Evolutionary conservation across 1,140 invertebrate genomes (phyloP).

Genomic region (Batillaria attramentaria): DNA sequence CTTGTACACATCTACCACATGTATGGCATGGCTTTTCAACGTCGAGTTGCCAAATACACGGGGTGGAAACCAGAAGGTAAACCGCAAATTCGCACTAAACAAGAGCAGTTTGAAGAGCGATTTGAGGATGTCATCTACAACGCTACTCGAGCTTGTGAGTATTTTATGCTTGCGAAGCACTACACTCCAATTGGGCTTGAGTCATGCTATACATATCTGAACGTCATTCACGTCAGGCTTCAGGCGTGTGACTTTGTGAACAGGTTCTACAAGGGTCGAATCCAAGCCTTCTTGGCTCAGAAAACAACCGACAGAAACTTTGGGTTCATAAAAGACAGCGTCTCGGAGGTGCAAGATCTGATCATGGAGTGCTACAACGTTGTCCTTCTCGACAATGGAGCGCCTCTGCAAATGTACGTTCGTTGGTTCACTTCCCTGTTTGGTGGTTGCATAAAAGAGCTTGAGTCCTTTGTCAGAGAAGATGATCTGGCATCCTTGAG

Average conservation of each 20-base stretch:
- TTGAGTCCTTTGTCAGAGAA: slow-evolving; percentile 16
- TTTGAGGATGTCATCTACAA: slow-evolving; percentile 20
- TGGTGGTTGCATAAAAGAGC: slow-evolving; percentile 3
- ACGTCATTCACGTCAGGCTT: slow-evolving; percentile 41
- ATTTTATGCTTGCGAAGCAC: slow-evolving; percentile 32
- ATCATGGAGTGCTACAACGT: slow-evolving; percentile 42
- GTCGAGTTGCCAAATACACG: slow-evolving; percentile 29
- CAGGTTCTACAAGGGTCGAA: slow-evolving; percentile 15
- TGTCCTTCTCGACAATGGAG: slow-evolving; percentile 18
- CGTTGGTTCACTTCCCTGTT: slow-evolving; percentile 36
- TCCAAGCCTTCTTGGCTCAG: slow-evolving; percentile 6
- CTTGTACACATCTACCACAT: slow-evolving; percentile 47
- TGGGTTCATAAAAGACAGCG: slow-evolving; percentile 34
- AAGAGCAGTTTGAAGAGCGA: slow-evolving; percentile 7
- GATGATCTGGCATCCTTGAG: slow-evolving; percentile 31
- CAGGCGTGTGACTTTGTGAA: slow-evolving; percentile 36
- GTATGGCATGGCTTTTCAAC: slow-evolving; percentile 42
- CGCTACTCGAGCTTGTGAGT: slow-evolving; percentile 31
- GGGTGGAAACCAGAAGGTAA: slow-evolving; percentile 30
- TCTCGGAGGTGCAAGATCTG: slow-evolving; percentile 37
- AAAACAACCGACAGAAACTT: background rate
- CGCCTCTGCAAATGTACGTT: slow-evolving; percentile 17
- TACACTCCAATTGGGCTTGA: slow-evolving; percentile 23
- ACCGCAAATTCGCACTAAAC: background rate
- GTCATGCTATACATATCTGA: slow-evolving; percentile 34